phyloP scores from a whole-genome alignment of 2,888 invertebrate genomes.

The Aleiodes alternator region DNA sequence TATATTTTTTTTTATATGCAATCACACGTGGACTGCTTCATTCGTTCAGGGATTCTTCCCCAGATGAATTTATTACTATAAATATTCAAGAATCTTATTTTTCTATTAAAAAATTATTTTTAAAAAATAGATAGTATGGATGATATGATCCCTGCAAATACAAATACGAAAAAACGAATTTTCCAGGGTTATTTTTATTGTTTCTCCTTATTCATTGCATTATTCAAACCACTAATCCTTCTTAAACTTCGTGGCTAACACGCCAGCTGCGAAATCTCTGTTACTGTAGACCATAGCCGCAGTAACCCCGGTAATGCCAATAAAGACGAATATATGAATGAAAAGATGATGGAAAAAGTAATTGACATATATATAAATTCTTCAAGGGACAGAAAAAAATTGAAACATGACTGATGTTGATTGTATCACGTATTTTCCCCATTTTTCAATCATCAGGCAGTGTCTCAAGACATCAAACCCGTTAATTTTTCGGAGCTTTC shows the following conservation, averaged over 20 bases:
- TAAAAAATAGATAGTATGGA: too few relatives aligned
- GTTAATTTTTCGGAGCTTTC: too few relatives aligned
- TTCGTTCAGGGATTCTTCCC: neutral
- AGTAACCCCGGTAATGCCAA: neutral
- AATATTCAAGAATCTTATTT: neutral
- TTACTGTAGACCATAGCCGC: neutral
- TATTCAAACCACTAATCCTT: constrained; percentile 20
- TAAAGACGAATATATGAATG: constrained; percentile 3
- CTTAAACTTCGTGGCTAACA: constrained; percentile 14
- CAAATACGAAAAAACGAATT: too few relatives aligned
- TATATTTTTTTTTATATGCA: neutral
- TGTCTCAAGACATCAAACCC: too few relatives aligned
- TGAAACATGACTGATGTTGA: neutral
- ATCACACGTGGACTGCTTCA: constrained; percentile 2
- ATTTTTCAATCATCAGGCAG: too few relatives aligned
- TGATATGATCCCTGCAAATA: too few relatives aligned
- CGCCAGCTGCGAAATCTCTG: constrained; percentile 15
- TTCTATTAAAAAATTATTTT: neutral
- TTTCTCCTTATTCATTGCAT: neutral
- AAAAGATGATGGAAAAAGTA: neutral
- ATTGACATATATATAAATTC: neutral
- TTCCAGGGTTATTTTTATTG: too few relatives aligned
- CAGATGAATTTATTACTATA: neutral
- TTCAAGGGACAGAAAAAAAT: neutral
- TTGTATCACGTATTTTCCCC: too few relatives aligned